Percentiles rank a stretch among this genome's conserved stretches.
These are phyloP conservation scores for Aleiodes sp. DNA, from an alignment of 1,140 invertebrate species.

Conservation along the genomic window DNA sequence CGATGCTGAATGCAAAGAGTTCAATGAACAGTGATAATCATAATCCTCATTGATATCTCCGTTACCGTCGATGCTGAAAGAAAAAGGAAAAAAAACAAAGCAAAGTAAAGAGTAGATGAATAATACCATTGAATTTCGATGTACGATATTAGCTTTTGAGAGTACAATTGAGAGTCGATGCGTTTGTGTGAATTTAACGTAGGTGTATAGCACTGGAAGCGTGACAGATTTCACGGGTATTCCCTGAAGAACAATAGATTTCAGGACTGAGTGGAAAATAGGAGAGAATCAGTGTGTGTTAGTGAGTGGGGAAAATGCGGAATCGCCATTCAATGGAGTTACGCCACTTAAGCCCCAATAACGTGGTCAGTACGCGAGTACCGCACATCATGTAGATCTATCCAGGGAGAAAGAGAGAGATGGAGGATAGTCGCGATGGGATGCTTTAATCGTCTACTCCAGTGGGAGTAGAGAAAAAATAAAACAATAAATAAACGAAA, in stretches of 20 bases:
- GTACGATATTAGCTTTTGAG: constrained; percentile 30
- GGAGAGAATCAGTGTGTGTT: constrained; percentile 40
- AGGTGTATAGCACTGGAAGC: constrained; percentile 33
- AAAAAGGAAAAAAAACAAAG: too few relatives aligned
- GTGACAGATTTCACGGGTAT: constrained; percentile 57
- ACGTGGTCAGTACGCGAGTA: constrained; percentile 49
- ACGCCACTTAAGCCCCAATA: constrained; percentile 57
- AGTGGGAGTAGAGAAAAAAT: not conserved
- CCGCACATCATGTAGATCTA: not conserved
- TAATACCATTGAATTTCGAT: constrained; percentile 12
- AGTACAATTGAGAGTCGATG: constrained; percentile 15
- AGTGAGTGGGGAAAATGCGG: constrained; percentile 53
- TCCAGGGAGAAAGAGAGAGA: not conserved
- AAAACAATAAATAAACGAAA: constrained; percentile 10
- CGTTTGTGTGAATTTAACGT: not conserved
- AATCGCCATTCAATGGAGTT: constrained; percentile 60
- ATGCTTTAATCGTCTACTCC: constrained; percentile 19
- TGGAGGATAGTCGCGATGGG: not conserved
- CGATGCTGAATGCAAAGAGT: too few relatives aligned
- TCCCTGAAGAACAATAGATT: constrained; percentile 61
- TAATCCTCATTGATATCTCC: not conserved
- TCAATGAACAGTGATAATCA: not conserved
- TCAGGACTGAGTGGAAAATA: constrained; percentile 48
- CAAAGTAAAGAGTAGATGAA: not conserved
- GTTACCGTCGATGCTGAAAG: too few relatives aligned